Evolutionary conservation across 1,140 invertebrate genomes (phyloP), one percentile per base, ranked within the genome.

Genomic region (Drosophila busckii): DNA sequence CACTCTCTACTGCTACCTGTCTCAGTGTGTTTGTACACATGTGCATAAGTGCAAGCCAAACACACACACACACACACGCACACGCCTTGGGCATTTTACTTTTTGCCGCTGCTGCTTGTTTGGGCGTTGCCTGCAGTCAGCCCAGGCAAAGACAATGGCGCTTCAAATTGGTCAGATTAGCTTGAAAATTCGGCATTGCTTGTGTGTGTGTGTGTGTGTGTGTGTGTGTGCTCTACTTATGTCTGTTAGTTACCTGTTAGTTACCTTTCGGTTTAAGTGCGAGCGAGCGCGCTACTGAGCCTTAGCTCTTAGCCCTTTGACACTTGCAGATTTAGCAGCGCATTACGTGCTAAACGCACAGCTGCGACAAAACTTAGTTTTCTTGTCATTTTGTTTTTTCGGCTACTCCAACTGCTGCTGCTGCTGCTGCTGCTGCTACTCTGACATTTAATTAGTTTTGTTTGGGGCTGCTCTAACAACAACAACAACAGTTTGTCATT

Each of bases 101-200:
- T 69, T 82, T 78, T 58, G 50, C 46, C 45, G 44, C 54, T 26
- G 16, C 52, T 35, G 9, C 26, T 5, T 16, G 16, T 19, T 22
- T 62, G 65, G 56, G 50, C 63, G 55, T 67, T 49, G 55, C 53
- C 50, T 32, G 52, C 37, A 44, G 38, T 42, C 40, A 31, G 23
- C 52, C 45, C 32, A 44, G 63, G 54, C 45, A 45, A 64, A 78
- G 73, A 80, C 73, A 80, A 82, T 80, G n/a, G 63, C 68, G 58
- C 73, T 61, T 69, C 66, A 78, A 82, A 80, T 82, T 80, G 73
- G 73, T 73, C 78, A 82, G 75, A 80, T 80, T 80, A 82, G 68
- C 66, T 48, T 4, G 68, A 29, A 29, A 50, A 71, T 80, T 78
- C 62, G 69, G 69, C 69, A 58, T 48, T 37, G 59, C 41, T 49